phyloP scores from a whole-genome alignment of 1,140 invertebrate species.

The Drosophila yakuba region DNA sequence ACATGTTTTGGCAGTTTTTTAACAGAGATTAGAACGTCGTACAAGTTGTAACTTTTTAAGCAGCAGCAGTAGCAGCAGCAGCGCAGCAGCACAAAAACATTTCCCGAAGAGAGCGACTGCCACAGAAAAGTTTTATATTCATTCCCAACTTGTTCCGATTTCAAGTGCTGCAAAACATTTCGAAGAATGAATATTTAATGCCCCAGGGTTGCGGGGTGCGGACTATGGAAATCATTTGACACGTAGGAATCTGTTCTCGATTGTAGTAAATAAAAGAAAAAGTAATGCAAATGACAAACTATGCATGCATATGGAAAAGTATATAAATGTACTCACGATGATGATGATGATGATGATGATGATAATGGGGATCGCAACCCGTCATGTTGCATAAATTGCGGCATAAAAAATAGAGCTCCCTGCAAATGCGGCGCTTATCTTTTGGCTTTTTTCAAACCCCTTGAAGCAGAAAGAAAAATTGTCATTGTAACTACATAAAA shows the following conservation, averaged over 20 bases:
- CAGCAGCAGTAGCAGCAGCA: constrained; percentile 28
- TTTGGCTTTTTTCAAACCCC: constrained; percentile 58
- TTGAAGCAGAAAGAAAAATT: constrained; percentile 62
- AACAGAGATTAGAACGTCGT: constrained; percentile 79
- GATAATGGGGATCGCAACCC: constrained; percentile 35
- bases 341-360: constrained; percentile 21
- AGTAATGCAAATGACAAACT: constrained; percentile 73
- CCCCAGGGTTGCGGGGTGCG: neutral
- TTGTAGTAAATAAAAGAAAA: constrained; percentile 53
- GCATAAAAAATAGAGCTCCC: constrained; percentile 56
- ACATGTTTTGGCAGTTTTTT: constrained; percentile 80
- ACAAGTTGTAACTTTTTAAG: constrained; percentile 77
- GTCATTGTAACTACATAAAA: constrained; percentile 80
- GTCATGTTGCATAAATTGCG: constrained; percentile 71
- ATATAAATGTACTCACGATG: constrained; percentile 6
- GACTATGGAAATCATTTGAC: constrained; percentile 44
- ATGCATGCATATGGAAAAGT: constrained; percentile 35
- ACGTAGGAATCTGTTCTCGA: constrained; percentile 38
- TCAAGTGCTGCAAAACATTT: constrained; percentile 40
- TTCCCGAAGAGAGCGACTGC: constrained; percentile 25
- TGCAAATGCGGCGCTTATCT: constrained; percentile 43
- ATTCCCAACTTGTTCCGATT: constrained; percentile 36
- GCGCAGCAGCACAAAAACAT: constrained; percentile 38
- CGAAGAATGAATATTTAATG: constrained; percentile 52
- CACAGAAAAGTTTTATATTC: constrained; percentile 48